Conservation (phyloP, 2,888 invertebrate genomes). For the Drosophila nr. medialis region DNA sequence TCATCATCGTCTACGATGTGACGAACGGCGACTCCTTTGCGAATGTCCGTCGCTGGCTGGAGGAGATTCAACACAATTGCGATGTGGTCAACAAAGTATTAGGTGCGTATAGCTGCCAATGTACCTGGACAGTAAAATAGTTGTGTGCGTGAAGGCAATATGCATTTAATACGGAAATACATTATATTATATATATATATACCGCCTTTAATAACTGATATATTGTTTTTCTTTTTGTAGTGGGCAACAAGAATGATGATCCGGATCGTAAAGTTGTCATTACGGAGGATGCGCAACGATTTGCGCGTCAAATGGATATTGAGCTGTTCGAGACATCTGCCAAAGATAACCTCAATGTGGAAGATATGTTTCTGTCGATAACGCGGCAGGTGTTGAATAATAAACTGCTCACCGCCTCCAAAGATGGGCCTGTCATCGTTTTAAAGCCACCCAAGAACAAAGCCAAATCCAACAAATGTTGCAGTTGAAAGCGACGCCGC, state of each 20-base stretch:
- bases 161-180: too few species aligned
- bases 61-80: constrained; percentile 99
- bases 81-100: constrained; percentile 99
- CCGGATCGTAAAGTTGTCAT: constrained; percentile 97
- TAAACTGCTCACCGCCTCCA: constrained; percentile 83
- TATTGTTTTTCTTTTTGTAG: constrained; percentile 85
- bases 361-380: constrained; percentile 95
- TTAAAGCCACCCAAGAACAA: constrained; percentile 81
- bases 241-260: constrained; percentile 98
- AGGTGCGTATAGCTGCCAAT: constrained; percentile 87
- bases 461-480: constrained; percentile 84
- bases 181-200: neutral
- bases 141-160: too few species aligned
- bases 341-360: constrained; percentile 99
- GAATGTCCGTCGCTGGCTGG: constrained; percentile 99
- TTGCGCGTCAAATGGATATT: constrained; percentile 99
- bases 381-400: constrained; percentile 86
- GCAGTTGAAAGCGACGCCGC: constrained; percentile 80
- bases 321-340: constrained; percentile 99
- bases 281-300: constrained; percentile 98
- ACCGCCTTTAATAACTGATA: neutral
- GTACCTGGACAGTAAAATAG: neutral
- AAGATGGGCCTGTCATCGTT: constrained; percentile 74
- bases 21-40: constrained; percentile 99
- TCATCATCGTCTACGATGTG: constrained; percentile 99